Percentiles rank a stretch among this genome's conserved stretches.
These are phyloP conservation scores for Avahi laniger DNA, from an alignment of 2,797 vertebrate genomes.

Conservation along the genomic window DNA sequence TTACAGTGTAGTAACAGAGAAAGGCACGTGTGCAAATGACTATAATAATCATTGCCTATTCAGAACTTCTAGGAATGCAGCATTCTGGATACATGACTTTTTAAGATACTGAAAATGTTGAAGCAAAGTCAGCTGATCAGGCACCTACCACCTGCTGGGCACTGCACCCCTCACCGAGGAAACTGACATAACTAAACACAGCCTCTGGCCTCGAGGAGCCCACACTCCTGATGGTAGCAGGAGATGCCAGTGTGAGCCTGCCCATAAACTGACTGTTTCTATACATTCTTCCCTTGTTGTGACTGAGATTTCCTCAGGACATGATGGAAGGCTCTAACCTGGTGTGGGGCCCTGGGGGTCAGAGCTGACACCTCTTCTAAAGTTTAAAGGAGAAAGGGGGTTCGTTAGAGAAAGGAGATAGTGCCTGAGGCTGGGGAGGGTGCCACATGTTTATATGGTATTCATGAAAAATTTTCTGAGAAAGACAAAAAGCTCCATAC, in stretches of 20 bases:
- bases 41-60: neutral
- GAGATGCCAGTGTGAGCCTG: neutral
- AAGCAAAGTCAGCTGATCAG: neutral
- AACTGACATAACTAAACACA: neutral
- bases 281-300: rapidly evolving
- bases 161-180: neutral
- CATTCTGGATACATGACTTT: neutral
- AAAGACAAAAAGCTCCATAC: neutral
- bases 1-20: neutral
- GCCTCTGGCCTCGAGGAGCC: neutral
- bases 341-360: neutral
- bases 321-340: neutral
- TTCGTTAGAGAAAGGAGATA: neutral
- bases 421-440: neutral
- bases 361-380: neutral
- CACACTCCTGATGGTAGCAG: neutral
- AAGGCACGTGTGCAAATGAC: neutral
- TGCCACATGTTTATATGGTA: neutral
- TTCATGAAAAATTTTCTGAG: neutral
- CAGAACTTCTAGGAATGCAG: neutral
- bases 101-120: neutral
- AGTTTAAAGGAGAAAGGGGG: neutral
- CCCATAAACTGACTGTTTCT: neutral
- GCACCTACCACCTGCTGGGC: neutral
- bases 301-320: neutral